Evolutionary conservation across 2,797 vertebrate species (phyloP), one percentile per base, ranked within the genome.

Genomic region (Pseudochirops cupreus): DNA sequence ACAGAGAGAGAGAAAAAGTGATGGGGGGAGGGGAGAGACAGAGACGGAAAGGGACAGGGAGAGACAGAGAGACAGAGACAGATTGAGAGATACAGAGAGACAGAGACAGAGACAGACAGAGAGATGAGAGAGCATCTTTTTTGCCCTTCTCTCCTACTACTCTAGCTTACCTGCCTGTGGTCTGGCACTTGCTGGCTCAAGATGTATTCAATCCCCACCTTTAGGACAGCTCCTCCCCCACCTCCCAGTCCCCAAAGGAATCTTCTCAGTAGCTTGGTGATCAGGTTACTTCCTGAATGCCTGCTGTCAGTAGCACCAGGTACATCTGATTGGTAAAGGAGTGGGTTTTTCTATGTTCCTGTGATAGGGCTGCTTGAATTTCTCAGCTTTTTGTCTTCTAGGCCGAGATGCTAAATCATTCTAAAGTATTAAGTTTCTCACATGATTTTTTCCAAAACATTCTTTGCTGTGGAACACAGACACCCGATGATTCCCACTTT

Each of bases 281-380:
- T 82, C 74, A 46, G 39, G 39, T 82, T 82, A 46, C 74, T 82
- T 82, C 74, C 74, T 82, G 74, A 82, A 82, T 82, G n/a, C 39
- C 21, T 46, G 21, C 39, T 46, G 39, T 82, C 21, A 82, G 21
- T 24, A 46, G 21, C 39, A 46, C 21, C 39, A 82, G 39, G 16
- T 16, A 67, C 89, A 93, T 95, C 94, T 96, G 5, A 97, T 95
- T 93, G 96, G 95, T 95, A 93, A 94, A 90, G 82, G 59, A 92
- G 95, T 93, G 56, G 91, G 87, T 59, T 95, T 91, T 96, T 92
- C 82, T 95, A 56, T 54, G 56, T 96, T 95, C 95, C 93, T 93
- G 62, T 55, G 95, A 96, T 82, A 97, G 0, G n/a, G 94, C 95
- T 95, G 94, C 94, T 97, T 98, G 87, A n/a, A 93, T 96, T 95